phyloP scores from a whole-genome alignment of 2,113 vertebrate species.

The Odontesthes bonariensis region DNA sequence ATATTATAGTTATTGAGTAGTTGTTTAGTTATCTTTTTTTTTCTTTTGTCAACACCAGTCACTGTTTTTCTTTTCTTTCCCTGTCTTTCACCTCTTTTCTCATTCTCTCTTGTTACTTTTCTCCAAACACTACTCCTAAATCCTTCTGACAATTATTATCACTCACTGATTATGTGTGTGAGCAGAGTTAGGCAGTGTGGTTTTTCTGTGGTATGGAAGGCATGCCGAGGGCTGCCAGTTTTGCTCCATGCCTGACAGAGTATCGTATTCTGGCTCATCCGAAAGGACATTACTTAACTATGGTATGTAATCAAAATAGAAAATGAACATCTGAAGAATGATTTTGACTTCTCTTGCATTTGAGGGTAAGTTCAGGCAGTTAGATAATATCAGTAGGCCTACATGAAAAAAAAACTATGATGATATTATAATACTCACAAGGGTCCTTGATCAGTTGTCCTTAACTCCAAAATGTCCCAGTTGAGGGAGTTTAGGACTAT shows the following conservation, averaged over 20 bases:
- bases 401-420: too few relatives aligned
- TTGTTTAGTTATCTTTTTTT: too few relatives aligned
- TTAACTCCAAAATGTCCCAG: too few relatives aligned
- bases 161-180: conserved; percentile 17
- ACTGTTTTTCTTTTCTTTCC: not conserved
- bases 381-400: too few relatives aligned
- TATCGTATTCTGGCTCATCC: conserved; percentile 17
- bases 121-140: conserved; percentile 18
- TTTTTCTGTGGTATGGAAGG: conserved; percentile 22
- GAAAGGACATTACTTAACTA: conserved; percentile 26
- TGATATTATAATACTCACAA: too few relatives aligned
- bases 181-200: conserved; percentile 31
- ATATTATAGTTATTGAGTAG: too few relatives aligned
- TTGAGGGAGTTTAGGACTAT: too few relatives aligned
- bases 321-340: conserved; percentile 28
- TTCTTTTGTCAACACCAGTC: too few relatives aligned
- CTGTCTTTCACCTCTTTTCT: not conserved
- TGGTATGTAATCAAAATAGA: conserved; percentile 34
- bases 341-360: conserved; percentile 31
- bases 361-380: conserved; percentile 35
- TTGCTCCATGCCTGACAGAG: conserved; percentile 9
- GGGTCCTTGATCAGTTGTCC: too few relatives aligned
- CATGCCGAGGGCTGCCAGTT: conserved; percentile 39
- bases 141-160: conserved; percentile 43
- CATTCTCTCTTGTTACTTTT: not conserved